Base-by-base conservation (phyloP, 2,888 invertebrate genomes). In the Nowickia ferox region DNA sequence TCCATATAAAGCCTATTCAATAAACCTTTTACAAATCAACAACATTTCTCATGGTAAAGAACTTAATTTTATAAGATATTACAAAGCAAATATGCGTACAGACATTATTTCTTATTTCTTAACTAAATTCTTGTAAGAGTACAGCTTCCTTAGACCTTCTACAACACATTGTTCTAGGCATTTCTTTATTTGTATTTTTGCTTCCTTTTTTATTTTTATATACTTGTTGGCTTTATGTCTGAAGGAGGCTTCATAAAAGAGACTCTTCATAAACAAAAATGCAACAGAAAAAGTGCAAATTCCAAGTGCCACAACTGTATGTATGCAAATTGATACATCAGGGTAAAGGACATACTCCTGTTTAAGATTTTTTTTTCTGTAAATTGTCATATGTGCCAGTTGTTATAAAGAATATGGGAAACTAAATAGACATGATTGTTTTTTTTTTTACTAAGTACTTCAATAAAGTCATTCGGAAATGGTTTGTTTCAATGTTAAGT, bases 181-280 rank as follows among this genome's bases (percentile, higher is more conserved):
- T 44, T 72, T 59, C 59, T 13, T 15, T 6, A 17, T 11, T 57
- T 19, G 17, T 30, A 10, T 3, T 17, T 30, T 17, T 51, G 30
- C n/a, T 65, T 40, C 17, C 30, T 30, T 9, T 19, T 17, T 44
- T 63, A 38, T 13, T 11, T 9, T 44, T 72, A 40, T 63, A n/a
- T 55, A 63, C 46, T 76, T 69, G 69, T 75, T 83, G 63, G 38
- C 19, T 59, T 77, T 75, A 55, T 63, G 68, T 74, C 69, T 79
- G 38, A 84, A 84, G 84, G 55, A 69, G 79, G 17, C 84, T 84
- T 79, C 17, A 40, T 22, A 69, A 17, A 84, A 84, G 78, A 72
- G 79, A 19, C 75, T 61, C 63, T 84, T 74, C 74, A 79, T 74
- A 66, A 75, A 84, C 59, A 84, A 79, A 76, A 71, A 44, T 59